Evolutionary conservation across 2,113 vertebrate genomes (phyloP).

Genomic region (Eulemur rufifrons): DNA sequence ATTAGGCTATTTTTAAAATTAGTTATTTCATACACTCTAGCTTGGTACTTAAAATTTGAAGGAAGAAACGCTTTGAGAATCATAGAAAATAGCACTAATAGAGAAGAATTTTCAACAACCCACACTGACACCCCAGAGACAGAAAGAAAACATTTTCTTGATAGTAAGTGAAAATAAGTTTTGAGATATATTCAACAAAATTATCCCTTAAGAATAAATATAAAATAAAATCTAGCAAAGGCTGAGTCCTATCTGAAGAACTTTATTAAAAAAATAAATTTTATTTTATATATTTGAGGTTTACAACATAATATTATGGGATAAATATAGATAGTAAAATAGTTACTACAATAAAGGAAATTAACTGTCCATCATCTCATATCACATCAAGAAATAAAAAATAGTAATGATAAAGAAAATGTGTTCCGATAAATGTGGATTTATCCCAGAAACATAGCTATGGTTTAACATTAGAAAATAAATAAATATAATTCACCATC

Average conservation of each 20-base stretch:
- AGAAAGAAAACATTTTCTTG: not conserved
- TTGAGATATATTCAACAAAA: not conserved
- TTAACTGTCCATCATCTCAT: not conserved
- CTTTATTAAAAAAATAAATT: not conserved
- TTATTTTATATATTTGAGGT: not conserved
- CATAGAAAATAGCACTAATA: not conserved
- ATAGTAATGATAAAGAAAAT: not conserved
- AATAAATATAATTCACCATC: not conserved
- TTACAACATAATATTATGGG: not conserved
- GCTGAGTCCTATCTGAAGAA: not conserved
- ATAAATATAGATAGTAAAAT: not conserved
- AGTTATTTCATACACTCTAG: not conserved
- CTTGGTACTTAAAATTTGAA: not conserved
- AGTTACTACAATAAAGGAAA: not conserved
- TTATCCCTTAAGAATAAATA: not conserved
- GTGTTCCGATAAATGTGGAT: not conserved
- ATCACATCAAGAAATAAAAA: not conserved
- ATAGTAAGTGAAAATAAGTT: not conserved
- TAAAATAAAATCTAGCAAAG: not conserved
- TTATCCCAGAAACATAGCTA: not conserved
- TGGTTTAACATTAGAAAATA: not conserved
- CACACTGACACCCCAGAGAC: not conserved
- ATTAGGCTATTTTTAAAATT: not conserved
- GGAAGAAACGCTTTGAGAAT: not conserved
- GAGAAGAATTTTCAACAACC: not conserved